Evolutionary conservation across 2,888 invertebrate species (phyloP), one percentile per base, ranked within the genome.

Genomic region (Lysandra bellargus): DNA sequence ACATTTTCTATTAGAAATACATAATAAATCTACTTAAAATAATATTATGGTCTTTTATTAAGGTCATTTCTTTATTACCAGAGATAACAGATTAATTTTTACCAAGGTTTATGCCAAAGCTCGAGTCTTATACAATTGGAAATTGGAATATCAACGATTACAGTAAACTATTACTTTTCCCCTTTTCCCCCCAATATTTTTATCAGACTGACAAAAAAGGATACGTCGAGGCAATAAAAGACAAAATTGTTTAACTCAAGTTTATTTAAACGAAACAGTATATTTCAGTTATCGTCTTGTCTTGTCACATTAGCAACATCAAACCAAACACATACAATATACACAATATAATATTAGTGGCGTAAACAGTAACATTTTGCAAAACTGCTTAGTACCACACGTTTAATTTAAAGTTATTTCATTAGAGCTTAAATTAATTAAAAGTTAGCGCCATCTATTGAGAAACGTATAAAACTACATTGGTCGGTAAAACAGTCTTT

Each of bases 221-320:
- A 9, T 64, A 64, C 7, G 14, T 69, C 30, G 17, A 53, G 53
- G 57, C 33, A 76, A 23, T 57, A 76, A 76, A 33, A 4, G 5
- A 76, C 14, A 57, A 76, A 37, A 6, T 57, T 14, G 2, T 75
- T 53, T 49, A 75, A 75, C 30, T 75, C 30, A 75, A 75, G 49
- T 75, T 53, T 75, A 75, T 75, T 53, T 53, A 7, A 76, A 76
- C 76, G 57, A 76, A 76, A 76, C 76, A 76, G 17, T 76, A 76
- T 14, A 33, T 57, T 76, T 33, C 69, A 69, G 33, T 30, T n/a
- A 44, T 74, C n/a, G 44, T 75, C 30, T 12, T 23, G 57, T 76
- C 76, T 37, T n/a, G n/a, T 14, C 33, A 76, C 49, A 76, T 76
- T 76, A 75, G 23, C 75, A 75, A 76, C 76, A 76, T 33, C 33